Base-by-base conservation (phyloP, 2,888 invertebrate species). In the Tryphoninae sp. region DNA sequence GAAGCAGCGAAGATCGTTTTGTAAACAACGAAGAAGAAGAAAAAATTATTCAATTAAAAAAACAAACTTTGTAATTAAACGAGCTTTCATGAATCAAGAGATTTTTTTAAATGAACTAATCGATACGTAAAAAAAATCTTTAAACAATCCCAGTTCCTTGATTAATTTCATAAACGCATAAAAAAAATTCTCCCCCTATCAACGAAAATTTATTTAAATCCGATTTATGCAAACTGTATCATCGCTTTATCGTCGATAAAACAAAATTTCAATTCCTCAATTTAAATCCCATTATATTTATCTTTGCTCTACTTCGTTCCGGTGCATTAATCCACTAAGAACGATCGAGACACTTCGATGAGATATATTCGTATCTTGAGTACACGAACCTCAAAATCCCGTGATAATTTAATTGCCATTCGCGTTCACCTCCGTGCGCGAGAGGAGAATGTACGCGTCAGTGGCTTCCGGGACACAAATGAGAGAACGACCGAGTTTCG, bases 331-430 rank as follows among this genome's bases (percentile, higher is more conserved):
- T 40, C 22, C 62, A 3, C 49, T n/a, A 72, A 72, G 58, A 67
- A 65, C 33, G 40, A 78, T 61, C 51, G 53, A 61, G 76, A 51
- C 45, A 67, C 65, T 71, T 19, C 75, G 75, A 58, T 62, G 59
- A 69, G 2, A 33, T 33, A 33, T 69, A 61, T 72, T 76, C 71
- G 79, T 69, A 69, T 71, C 67, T 58, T 61, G 40, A 71, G 26
- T 64, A 19, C 74, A 67, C 22, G 45, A 13, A 59, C 49, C 19
- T 72, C 72, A 49, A 81, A 65, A 59, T 65, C 11, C 81, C 69
- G 76, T 77, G 65, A 80, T 75, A 83, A 83, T 83, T 82, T 82
- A 82, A 83, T 83, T 82, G 78, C 67, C 55, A 78, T 68, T 71
- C 22, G 53, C 55, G 71, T 19, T 68, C 67, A 62, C 51, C 61